phyloP scores from a whole-genome alignment of 2,888 invertebrate genomes.

The Lomographa bimaculata region DNA sequence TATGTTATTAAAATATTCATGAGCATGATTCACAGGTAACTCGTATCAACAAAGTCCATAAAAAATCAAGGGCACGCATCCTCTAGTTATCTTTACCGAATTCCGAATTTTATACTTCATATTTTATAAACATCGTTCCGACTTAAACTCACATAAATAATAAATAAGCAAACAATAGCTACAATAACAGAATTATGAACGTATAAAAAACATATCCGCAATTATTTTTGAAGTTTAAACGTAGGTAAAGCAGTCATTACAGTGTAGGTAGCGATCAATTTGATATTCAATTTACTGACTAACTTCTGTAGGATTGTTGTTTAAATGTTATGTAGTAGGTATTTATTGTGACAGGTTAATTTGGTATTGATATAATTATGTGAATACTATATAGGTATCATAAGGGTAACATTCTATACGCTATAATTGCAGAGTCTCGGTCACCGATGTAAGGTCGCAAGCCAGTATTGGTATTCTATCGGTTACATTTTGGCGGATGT shows the following conservation, averaged over 20 bases:
- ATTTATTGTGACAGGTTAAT: too few species aligned
- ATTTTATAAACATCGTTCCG: constrained; percentile 2
- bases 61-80: constrained; percentile 6
- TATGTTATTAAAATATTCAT: too few species aligned
- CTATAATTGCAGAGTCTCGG: too few species aligned
- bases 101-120: constrained; percentile 5
- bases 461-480: too few species aligned
- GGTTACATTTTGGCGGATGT: too few species aligned
- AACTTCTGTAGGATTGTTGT: too few species aligned
- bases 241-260: constrained; percentile 1
- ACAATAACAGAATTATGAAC: constrained; percentile 8
- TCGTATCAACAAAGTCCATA: neutral
- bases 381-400: too few species aligned
- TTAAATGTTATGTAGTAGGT: too few species aligned
- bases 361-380: too few species aligned
- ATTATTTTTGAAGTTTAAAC: constrained; percentile 11
- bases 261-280: constrained; percentile 10
- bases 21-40: too few species aligned
- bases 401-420: too few species aligned
- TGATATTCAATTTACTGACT: constrained; percentile 3
- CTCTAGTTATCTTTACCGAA: constrained; percentile 8
- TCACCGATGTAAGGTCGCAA: too few species aligned
- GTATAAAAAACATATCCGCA: constrained; percentile 18
- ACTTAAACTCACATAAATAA: constrained; percentile 11
- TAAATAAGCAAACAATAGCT: constrained; percentile 18